Evolutionary conservation across 2,888 invertebrate species (phyloP).

Genomic region (Polylopha cassiicola): DNA sequence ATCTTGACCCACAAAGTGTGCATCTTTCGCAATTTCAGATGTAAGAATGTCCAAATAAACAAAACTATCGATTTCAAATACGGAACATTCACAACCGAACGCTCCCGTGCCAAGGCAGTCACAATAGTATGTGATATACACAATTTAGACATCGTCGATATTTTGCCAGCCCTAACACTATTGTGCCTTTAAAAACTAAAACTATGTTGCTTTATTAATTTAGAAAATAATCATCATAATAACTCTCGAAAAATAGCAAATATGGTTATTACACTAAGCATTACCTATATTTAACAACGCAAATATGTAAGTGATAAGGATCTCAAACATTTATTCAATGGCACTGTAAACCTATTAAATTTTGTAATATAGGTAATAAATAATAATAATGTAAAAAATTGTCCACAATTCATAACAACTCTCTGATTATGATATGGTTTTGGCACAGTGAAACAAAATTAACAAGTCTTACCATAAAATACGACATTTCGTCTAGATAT

Average conservation of each 20-base stretch:
- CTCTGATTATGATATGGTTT: slow-evolving; percentile 70
- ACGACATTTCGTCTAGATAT: too few species aligned
- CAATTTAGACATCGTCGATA: slow-evolving; percentile 35
- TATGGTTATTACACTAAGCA: slow-evolving; percentile 55
- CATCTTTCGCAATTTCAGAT: slow-evolving; percentile 32
- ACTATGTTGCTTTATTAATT: slow-evolving; percentile 49
- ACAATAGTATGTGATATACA: too few species aligned
- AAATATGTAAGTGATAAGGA: slow-evolving; percentile 56
- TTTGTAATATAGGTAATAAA: slow-evolving; percentile 5
- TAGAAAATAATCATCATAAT: slow-evolving; percentile 54
- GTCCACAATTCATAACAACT: slow-evolving; percentile 47
- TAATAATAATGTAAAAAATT: slow-evolving; percentile 27
- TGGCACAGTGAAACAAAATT: slow-evolving; percentile 39
- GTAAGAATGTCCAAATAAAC: slow-evolving; percentile 15
- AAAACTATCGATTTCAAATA: slow-evolving; percentile 5
- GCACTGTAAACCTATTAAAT: slow-evolving; percentile 11
- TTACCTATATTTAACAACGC: slow-evolving; percentile 29
- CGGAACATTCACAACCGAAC: slow-evolving; percentile 44
- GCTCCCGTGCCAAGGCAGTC: slow-evolving; percentile 9
- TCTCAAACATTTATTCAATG: slow-evolving; percentile 47
- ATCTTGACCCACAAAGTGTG: slow-evolving; percentile 53
- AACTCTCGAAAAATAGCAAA: slow-evolving; percentile 72
- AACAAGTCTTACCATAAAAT: too few species aligned
- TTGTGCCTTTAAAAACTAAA: slow-evolving; percentile 69
- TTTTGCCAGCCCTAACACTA: slow-evolving; percentile 63